A percentile compares a stretch with the other conserved stretches of the same genome.
These are phyloP conservation scores for Neotoxoptera formosana DNA, from an alignment of 1,140 invertebrate genomes.

Conservation along the genomic window DNA sequence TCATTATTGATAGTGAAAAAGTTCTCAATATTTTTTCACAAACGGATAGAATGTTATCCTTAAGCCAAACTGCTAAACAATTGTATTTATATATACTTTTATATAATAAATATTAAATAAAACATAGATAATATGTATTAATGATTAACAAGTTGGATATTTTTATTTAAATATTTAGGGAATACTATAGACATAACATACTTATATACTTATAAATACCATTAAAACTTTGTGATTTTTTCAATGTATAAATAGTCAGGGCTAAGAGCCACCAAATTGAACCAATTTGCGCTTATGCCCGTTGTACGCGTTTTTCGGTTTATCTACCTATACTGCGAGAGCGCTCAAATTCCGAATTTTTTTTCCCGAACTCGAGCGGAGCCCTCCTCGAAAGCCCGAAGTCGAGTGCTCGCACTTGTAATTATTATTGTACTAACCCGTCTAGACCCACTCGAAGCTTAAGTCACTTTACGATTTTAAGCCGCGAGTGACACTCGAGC, in stretches of 20 bases:
- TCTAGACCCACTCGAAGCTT: not conserved
- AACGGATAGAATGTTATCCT: not conserved
- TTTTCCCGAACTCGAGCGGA: not conserved
- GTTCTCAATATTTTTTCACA: slow-evolving; percentile 12
- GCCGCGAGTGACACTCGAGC: not conserved
- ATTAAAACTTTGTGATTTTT: no score
- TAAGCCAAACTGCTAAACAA: not conserved
- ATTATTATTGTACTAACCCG: slow-evolving; percentile 18
- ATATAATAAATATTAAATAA: not conserved
- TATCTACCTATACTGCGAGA: no score
- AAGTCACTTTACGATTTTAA: not conserved
- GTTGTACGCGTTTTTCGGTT: no score
- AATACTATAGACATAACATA: not conserved
- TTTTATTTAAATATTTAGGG: not conserved
- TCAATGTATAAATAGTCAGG: no score
- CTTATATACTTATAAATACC: no score
- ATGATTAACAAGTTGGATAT: not conserved
- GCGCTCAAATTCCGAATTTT: not conserved
- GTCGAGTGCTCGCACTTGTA: not conserved
- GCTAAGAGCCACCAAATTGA: no score
- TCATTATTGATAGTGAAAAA: not conserved
- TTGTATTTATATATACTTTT: slow-evolving; percentile 14
- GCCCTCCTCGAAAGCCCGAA: not conserved
- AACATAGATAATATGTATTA: not conserved
- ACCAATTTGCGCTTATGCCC: no score